phyloP scores from a whole-genome alignment of 1,140 invertebrate species.

The Coenobita brevimanus region DNA sequence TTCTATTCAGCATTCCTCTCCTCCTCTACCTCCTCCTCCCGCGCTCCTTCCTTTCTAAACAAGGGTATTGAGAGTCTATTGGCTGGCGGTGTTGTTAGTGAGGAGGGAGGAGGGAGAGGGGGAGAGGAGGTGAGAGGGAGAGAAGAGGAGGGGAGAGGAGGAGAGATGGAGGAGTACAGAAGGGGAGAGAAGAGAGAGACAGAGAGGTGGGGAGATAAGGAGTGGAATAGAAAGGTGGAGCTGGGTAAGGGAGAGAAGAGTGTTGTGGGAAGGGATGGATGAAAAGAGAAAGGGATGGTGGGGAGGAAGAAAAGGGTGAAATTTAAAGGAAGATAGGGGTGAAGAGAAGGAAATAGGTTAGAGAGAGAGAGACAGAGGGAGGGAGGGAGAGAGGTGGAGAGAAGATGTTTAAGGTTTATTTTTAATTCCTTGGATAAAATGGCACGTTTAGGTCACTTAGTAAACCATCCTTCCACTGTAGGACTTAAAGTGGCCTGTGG shows the following conservation, averaged over 20 bases:
- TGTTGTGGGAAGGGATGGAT: neutral
- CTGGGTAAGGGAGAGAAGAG: neutral
- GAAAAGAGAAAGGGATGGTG: neutral
- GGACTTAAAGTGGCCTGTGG: too few species aligned
- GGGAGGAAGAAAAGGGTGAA: too few species aligned
- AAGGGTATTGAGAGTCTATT: constrained; percentile 57
- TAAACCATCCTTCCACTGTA: too few species aligned
- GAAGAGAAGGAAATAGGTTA: too few species aligned
- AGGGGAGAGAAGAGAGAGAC: neutral
- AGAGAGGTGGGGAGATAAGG: neutral
- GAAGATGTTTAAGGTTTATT: too few species aligned
- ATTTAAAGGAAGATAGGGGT: too few species aligned
- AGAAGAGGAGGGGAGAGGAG: neutral
- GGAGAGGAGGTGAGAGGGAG: neutral
- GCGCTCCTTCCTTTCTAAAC: constrained; percentile 51
- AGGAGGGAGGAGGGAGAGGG: neutral
- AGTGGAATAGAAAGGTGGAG: neutral
- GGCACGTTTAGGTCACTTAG: too few species aligned
- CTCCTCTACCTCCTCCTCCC: constrained; percentile 18
- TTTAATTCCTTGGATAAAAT: too few species aligned
- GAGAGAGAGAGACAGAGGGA: too few species aligned
- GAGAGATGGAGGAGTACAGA: neutral
- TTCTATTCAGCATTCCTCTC: neutral
- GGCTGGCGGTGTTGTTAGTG: constrained; percentile 38
- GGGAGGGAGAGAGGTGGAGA: too few species aligned